Conservation (phyloP, 2,113 vertebrate species). For the Ctenomys sociabilis region DNA sequence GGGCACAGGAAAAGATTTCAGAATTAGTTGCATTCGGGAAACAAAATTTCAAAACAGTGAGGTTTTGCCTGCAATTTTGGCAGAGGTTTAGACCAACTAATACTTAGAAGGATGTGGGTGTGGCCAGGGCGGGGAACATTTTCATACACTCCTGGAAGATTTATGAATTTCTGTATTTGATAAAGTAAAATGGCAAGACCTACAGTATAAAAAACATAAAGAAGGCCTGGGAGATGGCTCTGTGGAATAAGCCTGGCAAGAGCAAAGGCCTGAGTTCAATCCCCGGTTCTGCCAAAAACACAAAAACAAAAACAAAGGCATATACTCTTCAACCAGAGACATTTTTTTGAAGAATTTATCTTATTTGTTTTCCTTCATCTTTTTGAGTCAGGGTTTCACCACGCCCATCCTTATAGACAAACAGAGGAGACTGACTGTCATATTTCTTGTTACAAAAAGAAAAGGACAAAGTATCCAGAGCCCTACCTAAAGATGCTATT, state of each 20-base stretch:
- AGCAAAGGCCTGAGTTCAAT: too few species aligned
- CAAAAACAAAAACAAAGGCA: too few species aligned
- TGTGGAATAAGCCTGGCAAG: too few species aligned
- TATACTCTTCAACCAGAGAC: neutral
- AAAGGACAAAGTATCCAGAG: neutral
- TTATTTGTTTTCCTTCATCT: too few species aligned
- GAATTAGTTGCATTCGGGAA: neutral
- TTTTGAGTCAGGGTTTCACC: too few species aligned
- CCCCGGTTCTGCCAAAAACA: too few species aligned
- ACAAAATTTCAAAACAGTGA: constrained; percentile 15
- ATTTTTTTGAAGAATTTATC: neutral
- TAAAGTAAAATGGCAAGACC: neutral
- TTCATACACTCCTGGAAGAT: accelerated
- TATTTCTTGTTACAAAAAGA: neutral
- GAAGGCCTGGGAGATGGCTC: too few species aligned
- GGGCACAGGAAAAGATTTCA: neutral
- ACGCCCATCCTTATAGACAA: neutral
- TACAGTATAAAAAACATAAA: neutral
- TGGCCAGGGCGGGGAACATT: neutral
- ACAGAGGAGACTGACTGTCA: neutral
- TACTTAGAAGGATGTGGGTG: too few species aligned
- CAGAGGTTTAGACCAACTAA: neutral
- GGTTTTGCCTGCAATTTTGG: neutral
- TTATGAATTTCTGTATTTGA: neutral
- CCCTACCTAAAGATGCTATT: neutral